Base-by-base conservation (phyloP, 2,888 invertebrate genomes). In the Allophyes oxyacanthae region DNA sequence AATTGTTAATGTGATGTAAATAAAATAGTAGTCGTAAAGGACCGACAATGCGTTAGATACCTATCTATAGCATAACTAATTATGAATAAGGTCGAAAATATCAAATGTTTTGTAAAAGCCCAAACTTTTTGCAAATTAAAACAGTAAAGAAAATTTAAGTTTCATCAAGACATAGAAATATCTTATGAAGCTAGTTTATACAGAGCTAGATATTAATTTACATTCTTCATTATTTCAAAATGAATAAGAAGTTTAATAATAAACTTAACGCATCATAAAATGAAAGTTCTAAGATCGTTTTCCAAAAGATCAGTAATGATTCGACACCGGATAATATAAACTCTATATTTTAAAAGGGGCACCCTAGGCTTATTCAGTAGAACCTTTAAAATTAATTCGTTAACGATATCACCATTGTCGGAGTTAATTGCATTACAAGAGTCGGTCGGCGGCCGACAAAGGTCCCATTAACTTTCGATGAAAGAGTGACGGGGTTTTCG, bases 401-500 rank as follows among this genome's bases (percentile, higher is more conserved):
- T 85, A 93, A 84, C 88, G 90, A 90, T 88, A 89, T 82, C 81
- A 75, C 86, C 72, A 90, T 92, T 94, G 94, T 94, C 72, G 79
- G 79, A 88, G 90, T 91, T 94, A 94, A 94, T 94, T 94, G 94
- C 91, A 92, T 94, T 93, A 94, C 89, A 91, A 93, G 93, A 89
- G 91, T 85, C 87, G 82, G 85, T 80, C 85, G 87, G 84, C 78
- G 78, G 84, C 79, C 78, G 75, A 93, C 92, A 93, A 93, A 88
- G 85, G 91, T 86, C 83, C 90, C 85, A 92, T 94, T 93, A 93
- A 92, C 88, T 92, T 91, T 88, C 81, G 86, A 87, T 81, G 85
- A 88, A 84, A 81, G 89, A 89, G 87, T 85, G 86, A 81, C 84
- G 83, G 83, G 85, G 84, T 84, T 86, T 83, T 86, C 83, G 83